Evolutionary conservation across 2,797 vertebrate genomes (phyloP), one percentile per base, ranked within the genome.

Genomic region (Leuciscus waleckii): DNA sequence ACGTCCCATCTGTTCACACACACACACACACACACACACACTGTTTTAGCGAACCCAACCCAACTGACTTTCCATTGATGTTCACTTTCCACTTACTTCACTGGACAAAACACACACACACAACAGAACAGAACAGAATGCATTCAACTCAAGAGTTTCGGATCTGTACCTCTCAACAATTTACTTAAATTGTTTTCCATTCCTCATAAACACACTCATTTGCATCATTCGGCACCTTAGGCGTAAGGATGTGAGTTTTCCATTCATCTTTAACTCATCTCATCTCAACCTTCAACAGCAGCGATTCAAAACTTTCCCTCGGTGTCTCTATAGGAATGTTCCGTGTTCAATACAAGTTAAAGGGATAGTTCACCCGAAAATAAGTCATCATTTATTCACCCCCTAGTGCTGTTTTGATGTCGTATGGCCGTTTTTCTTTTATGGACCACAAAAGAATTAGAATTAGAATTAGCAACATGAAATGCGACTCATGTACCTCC

Each of bases 41-140:
- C 35, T 68, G 61, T 61, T 39, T 80, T 54, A 77, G 80, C 43
- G 16, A 74, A 87, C 41, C 83, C n/a, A 79, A 51, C 63, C 76
- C 79, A 77, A 84, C 81, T 56, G 68, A 86, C 84, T 89, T 89
- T 89, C 88, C 88, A 89, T 78, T 87, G 88, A 89, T 85, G 71
- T 49, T 71, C 81, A 86, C 84, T 86, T 86, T 87, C 83, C 71
- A 13, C 58, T 51, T 37, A 77, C 41, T 67, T 76, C 43, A 83
- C 63, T 76, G 82, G 73, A 83, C 73, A 68, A 68, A 65, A 16
- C 49, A 51, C 49, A 51, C 49, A 51, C 16, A 49, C n/a, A n/a
- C 4, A 46, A 85, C 70, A 85, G 35, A 85, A 49, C 23, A 58
- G 43, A 69, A 29, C 56, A 79, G 11, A 58, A 65, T 70, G 32